phyloP scores from a whole-genome alignment of 2,113 vertebrate genomes.

The Anser cygnoides region DNA sequence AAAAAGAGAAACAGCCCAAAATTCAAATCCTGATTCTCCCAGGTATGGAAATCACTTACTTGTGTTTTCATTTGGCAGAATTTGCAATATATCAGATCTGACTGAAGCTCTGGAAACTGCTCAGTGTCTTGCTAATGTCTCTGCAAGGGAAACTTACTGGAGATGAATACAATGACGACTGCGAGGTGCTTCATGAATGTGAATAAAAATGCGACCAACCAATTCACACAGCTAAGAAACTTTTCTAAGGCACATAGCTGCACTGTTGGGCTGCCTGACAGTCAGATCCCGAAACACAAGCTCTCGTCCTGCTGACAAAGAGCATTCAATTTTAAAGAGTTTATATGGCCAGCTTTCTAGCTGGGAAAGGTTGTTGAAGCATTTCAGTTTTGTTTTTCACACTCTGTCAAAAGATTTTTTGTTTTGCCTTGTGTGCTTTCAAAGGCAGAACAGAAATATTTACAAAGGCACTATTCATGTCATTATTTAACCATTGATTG shows the following conservation, averaged over 20 bases:
- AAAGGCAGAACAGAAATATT: conserved; percentile 31
- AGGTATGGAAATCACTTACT: neutral
- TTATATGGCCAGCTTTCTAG: neutral
- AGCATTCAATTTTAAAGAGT: neutral
- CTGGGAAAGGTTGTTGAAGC: neutral
- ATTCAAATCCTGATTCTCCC: neutral
- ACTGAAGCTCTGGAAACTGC: neutral
- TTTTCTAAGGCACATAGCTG: neutral
- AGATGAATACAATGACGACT: neutral
- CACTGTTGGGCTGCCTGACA: neutral
- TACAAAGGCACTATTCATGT: conserved; percentile 50
- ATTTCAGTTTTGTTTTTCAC: conserved; percentile 41
- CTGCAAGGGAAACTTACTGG: neutral
- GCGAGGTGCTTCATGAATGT: neutral
- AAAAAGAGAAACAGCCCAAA: neutral
- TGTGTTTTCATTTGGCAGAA: neutral
- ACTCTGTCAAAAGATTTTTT: conserved; percentile 55
- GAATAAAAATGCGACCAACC: neutral
- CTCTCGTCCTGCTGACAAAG: neutral
- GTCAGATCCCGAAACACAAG: neutral
- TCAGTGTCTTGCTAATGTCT: neutral
- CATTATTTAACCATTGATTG: conserved; percentile 21
- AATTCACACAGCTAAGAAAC: neutral
- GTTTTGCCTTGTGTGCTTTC: conserved; percentile 25
- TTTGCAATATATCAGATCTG: neutral